Evolutionary conservation across 2,797 vertebrate genomes (phyloP).

Genomic region (Pangasius sanitwongsei): DNA sequence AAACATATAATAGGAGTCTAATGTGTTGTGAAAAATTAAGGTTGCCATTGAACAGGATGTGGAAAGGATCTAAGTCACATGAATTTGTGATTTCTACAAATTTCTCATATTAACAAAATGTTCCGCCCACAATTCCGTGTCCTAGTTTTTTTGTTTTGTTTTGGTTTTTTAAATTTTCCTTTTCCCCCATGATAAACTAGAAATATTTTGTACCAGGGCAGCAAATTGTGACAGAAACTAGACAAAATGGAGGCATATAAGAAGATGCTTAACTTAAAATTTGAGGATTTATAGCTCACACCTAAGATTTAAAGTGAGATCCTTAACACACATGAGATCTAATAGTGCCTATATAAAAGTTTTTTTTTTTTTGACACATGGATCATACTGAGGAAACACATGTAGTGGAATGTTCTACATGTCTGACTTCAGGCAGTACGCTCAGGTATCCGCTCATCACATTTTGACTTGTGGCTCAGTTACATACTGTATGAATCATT

Average conservation of each 20-base stretch:
- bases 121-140: not conserved
- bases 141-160: not conserved
- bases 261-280: too few relatives aligned
- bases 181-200: not conserved
- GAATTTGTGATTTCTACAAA: not conserved
- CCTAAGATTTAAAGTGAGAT: not conserved
- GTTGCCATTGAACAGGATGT: not conserved
- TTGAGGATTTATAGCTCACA: not conserved
- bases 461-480: not conserved
- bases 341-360: too few relatives aligned
- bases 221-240: not conserved
- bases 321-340: not conserved
- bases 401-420: not conserved
- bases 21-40: not conserved
- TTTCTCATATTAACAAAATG: not conserved
- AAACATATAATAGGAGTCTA: not conserved
- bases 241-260: not conserved
- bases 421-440: slow-evolving; percentile 2
- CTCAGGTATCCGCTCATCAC: slow-evolving; percentile 16
- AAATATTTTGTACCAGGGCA: not conserved
- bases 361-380: not conserved
- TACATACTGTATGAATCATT: slow-evolving; percentile 25
- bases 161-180: not conserved
- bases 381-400: not conserved
- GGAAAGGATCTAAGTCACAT: not conserved